Conservation (phyloP, 92 coral and sea anemone species). For the Epizoanthus illoricatus region DNA sequence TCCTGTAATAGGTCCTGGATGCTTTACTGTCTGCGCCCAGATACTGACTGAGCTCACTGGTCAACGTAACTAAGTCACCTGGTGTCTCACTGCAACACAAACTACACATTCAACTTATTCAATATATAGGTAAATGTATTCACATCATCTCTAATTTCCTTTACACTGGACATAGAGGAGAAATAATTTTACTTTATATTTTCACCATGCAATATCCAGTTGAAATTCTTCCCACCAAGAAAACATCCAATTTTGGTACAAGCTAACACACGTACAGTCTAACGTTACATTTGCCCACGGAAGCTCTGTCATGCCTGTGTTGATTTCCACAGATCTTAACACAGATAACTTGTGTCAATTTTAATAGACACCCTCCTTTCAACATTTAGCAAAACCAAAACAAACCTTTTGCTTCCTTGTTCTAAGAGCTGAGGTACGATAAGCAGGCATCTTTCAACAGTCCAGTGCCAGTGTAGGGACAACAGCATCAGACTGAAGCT, state of each 20-base stretch:
- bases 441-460: slow-evolving; percentile 53
- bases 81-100: slow-evolving; percentile 50
- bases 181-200: too few species aligned
- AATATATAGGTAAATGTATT: neutral
- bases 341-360: too few species aligned
- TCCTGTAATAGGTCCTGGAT: slow-evolving; percentile 51
- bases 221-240: too few species aligned
- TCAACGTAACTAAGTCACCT: slow-evolving; percentile 61
- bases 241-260: too few species aligned
- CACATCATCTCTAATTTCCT: neutral
- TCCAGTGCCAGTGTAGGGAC: slow-evolving; percentile 86
- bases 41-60: slow-evolving; percentile 53
- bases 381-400: neutral
- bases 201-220: too few species aligned
- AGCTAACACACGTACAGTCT: too few species aligned
- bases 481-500: slow-evolving; percentile 49
- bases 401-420: slow-evolving; percentile 36
- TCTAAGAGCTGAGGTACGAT: slow-evolving; percentile 52
- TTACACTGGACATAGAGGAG: too few species aligned
- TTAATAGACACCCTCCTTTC: neutral
- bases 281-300: too few species aligned
- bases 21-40: slow-evolving; percentile 71
- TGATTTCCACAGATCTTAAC: too few species aligned
- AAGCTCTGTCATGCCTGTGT: too few species aligned
- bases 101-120: neutral